A percentile compares a stretch with the other conserved stretches of the same genome.
Conservation (phyloP, 1,140 invertebrate genomes). For the Catajapyx aquilonaris region DNA sequence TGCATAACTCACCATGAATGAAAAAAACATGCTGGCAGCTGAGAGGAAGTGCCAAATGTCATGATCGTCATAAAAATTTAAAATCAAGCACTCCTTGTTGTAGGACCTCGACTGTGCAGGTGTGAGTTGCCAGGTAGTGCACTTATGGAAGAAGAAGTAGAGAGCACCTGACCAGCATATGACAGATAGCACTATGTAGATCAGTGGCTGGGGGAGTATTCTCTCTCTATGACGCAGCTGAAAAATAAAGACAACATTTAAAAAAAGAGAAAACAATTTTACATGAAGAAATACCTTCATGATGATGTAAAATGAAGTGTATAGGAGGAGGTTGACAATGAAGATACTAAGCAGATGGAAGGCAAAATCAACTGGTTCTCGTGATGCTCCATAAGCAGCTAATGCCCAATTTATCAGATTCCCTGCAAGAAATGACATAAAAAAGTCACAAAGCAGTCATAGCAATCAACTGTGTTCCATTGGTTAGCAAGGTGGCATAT, state of each 20-base stretch:
- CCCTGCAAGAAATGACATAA: slow-evolving; percentile 27
- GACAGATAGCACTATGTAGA: slow-evolving; percentile 40
- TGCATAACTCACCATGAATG: slow-evolving; percentile 59
- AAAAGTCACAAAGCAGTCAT: no score
- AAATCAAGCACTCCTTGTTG: slow-evolving; percentile 50
- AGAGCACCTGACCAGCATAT: slow-evolving; percentile 43
- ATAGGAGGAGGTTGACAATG: slow-evolving; percentile 62
- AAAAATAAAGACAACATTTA: slow-evolving; percentile 16
- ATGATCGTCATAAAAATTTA: slow-evolving; percentile 67
- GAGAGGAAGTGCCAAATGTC: slow-evolving; percentile 82
- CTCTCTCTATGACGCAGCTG: slow-evolving; percentile 43
- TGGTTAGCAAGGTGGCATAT: no score
- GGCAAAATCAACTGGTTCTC: slow-evolving; percentile 52
- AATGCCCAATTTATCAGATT: slow-evolving; percentile 55
- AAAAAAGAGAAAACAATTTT: slow-evolving; percentile 1
- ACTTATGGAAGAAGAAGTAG: slow-evolving; percentile 52
- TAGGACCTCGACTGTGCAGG: slow-evolving; percentile 54
- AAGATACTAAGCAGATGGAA: slow-evolving; percentile 60
- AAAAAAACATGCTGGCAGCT: slow-evolving; percentile 65
- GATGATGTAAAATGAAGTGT: slow-evolving; percentile 59
- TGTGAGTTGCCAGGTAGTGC: slow-evolving; percentile 59
- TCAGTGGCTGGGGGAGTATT: slow-evolving; percentile 32
- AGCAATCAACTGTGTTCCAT: no score
- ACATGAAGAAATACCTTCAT: slow-evolving; percentile 45
- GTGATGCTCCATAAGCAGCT: slow-evolving; percentile 40